These are phyloP conservation scores for Hippocampus mohnikei DNA, from an alignment of 2,113 vertebrate species.

Conservation along the genomic window DNA sequence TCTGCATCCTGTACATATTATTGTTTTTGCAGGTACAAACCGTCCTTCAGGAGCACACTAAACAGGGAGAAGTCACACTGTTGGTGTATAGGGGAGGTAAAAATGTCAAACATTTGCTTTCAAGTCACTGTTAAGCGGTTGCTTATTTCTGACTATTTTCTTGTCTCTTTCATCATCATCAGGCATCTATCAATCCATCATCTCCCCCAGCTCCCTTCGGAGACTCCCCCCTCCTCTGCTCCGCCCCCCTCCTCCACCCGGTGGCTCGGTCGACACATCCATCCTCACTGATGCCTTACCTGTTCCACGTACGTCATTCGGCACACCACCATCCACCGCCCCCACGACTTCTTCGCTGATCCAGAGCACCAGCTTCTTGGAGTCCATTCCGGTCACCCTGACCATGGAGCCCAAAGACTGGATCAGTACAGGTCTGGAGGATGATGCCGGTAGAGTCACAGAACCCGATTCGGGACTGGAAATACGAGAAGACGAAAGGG, in stretches of 20 bases:
- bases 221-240: constrained; percentile 60
- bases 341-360: constrained; percentile 56
- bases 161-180: constrained; percentile 8
- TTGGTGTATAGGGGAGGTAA: constrained; percentile 76
- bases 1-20: not conserved
- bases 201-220: constrained; percentile 58
- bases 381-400: constrained; percentile 75
- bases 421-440: constrained; percentile 65
- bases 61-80: constrained; percentile 72
- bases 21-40: constrained; percentile 65
- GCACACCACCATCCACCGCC: constrained; percentile 53
- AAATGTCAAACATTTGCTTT: not conserved
- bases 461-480: constrained; percentile 23
- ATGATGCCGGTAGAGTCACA: constrained; percentile 33
- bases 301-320: constrained; percentile 36
- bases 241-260: constrained; percentile 53
- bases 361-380: constrained; percentile 79
- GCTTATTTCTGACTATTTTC: not conserved
- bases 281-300: constrained; percentile 40
- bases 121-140: not conserved
- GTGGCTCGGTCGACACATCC: constrained; percentile 33
- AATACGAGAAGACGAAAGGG: constrained; percentile 26
- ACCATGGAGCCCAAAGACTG: constrained; percentile 78
- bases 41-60: constrained; percentile 76
- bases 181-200: constrained; percentile 60